Evolutionary conservation across 2,888 invertebrate species (phyloP), one percentile per base, ranked within the genome.

Genomic region (Mythimna loreyi): DNA sequence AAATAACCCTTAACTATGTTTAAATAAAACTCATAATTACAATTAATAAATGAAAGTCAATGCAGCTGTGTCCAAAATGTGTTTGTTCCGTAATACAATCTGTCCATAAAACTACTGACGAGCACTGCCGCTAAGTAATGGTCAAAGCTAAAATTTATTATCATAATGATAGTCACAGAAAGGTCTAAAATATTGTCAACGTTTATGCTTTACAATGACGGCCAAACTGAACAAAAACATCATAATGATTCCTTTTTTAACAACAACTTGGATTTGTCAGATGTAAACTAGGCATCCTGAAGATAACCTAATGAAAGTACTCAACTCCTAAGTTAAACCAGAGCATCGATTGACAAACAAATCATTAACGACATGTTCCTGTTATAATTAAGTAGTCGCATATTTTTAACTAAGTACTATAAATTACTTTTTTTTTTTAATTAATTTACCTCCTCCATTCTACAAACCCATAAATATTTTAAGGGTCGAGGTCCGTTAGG

Each of bases 401-500:
- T 3, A 23, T 40, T 11, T 49, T 40, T 69, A 36, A 33, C 36
- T 69, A 36, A 47, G 9, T 19, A 21, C 7, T 4, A 28, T 28
- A 28, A 28, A 76, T 76, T 61, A 62, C 57, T 49, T 33, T 33
- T n/a, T 66, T 33, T 11, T 43, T n/a, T 56, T 8, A 50, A 23
- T 52, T 69, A 53, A 63, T 60, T 70, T 55, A 50, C 45, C 33
- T 13, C 62, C 65, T 75, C 72, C 13, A 58, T 49, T 30, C 55
- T 23, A 63, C 19, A 53, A 53, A 36, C 36, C 53, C 55, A 36
- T 80, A 65, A 67, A 75, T 75, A 61, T 68, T n/a, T 21, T 36
- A 33, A 36, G 47, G 25, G 55, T 70, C 52, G 64, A 72, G 58
- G 49, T 69, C 79, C 80, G 79, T 69, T 81, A 81, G 59, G 66